Conservation (phyloP, 1,140 invertebrate genomes). For the Melanaphis sacchari region DNA sequence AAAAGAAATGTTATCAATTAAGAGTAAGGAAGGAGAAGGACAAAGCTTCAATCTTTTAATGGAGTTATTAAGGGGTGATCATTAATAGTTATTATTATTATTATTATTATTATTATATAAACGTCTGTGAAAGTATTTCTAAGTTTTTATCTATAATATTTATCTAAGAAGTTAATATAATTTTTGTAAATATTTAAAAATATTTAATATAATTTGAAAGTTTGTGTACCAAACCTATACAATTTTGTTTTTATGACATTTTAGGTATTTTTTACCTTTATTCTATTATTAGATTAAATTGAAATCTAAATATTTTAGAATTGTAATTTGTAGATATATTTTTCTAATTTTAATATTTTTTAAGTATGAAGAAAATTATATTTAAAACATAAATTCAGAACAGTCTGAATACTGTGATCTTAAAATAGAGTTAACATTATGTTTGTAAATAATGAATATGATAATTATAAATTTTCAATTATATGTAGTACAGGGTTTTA, state of each 20-base stretch:
- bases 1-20: constrained; percentile 89
- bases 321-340: constrained; percentile 49
- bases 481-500: constrained; percentile 55
- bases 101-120: constrained; percentile 45
- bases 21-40: constrained; percentile 85
- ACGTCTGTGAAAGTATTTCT: constrained; percentile 49
- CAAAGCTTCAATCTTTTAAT: constrained; percentile 93
- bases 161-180: background rate
- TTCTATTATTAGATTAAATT: constrained; percentile 29
- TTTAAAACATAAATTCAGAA: constrained; percentile 51
- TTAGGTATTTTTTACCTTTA: background rate
- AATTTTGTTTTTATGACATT: background rate
- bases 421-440: constrained; percentile 51
- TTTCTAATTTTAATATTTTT: constrained; percentile 40
- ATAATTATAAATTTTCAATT: constrained; percentile 21
- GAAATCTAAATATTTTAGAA: constrained; percentile 13
- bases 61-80: constrained; percentile 91
- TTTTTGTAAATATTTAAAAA: constrained; percentile 26
- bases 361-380: constrained; percentile 29
- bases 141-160: constrained; percentile 15
- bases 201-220: background rate
- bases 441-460: constrained; percentile 30
- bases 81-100: constrained; percentile 67
- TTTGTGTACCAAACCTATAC: constrained; percentile 9
- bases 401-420: constrained; percentile 57